Percentiles rank a stretch among this genome's conserved stretches.
Evolutionary conservation across 2,797 vertebrate species (phyloP).

Genomic region (Anabacerthia variegaticeps): DNA sequence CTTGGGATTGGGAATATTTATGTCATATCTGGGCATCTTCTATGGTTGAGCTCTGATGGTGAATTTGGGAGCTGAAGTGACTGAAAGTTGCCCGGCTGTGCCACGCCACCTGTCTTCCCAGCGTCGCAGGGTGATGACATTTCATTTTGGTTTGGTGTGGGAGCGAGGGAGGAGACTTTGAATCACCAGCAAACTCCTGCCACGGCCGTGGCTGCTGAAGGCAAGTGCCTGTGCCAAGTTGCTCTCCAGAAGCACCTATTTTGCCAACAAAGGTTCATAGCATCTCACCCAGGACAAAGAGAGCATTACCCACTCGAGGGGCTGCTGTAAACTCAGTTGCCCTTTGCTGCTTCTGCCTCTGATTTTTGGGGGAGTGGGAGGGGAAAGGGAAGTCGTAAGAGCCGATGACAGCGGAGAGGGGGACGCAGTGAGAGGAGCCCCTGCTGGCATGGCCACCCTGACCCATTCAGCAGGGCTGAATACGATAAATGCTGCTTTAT

Average conservation of each 20-base stretch:
- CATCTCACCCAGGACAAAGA: not conserved
- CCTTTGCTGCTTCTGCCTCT: constrained; percentile 47
- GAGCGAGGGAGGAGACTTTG: not conserved
- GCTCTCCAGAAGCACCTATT: not conserved
- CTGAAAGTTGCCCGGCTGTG: not conserved
- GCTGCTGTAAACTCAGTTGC: constrained; percentile 14
- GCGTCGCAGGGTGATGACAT: accelerated
- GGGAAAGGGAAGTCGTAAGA: constrained; percentile 29
- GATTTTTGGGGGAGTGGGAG: constrained; percentile 20
- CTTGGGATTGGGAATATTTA: not conserved
- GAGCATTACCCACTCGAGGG: not conserved
- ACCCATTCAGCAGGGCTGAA: constrained; percentile 90
- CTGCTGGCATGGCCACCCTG: constrained; percentile 81
- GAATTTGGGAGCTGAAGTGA: not conserved
- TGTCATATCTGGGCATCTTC: not conserved
- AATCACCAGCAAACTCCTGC: not conserved
- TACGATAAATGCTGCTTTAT: constrained; percentile 93
- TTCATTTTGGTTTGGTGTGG: not conserved
- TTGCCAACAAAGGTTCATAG: not conserved
- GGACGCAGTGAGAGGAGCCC: constrained; percentile 80
- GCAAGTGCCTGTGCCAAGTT: not conserved
- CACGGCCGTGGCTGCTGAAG: accelerated
- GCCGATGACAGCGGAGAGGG: constrained; percentile 65
- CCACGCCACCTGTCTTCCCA: not conserved
- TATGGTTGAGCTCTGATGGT: not conserved